Evolutionary conservation across 92 coral and sea anemone species (phyloP).

Genomic region (Porites evermanni): DNA sequence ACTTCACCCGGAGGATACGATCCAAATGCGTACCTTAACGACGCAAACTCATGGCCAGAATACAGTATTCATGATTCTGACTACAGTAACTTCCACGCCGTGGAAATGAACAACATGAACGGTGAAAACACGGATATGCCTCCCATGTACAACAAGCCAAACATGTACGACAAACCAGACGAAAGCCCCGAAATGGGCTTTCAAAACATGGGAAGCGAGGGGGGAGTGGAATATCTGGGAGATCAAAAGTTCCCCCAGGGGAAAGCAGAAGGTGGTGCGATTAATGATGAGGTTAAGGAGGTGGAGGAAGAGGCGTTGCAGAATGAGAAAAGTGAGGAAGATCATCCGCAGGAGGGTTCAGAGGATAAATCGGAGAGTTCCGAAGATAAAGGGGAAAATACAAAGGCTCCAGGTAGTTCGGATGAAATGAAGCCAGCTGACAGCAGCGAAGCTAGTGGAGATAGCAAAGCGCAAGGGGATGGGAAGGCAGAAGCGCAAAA

Average conservation of each 20-base stretch:
- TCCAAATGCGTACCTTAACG: constrained; percentile 74
- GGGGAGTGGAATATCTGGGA: constrained; percentile 7
- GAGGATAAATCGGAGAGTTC: neutral
- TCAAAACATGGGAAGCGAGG: constrained; percentile 18
- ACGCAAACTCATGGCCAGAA: constrained; percentile 91
- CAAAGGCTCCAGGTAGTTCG: neutral
- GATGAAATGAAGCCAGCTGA: neutral
- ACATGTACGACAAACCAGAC: too few species aligned
- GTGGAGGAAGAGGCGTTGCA: neutral
- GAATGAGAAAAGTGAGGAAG: constrained; percentile 16
- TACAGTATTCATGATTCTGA: constrained; percentile 90
- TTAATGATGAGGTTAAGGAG: constrained; percentile 12
- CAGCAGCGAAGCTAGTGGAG: constrained; percentile 9
- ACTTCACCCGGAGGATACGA: constrained; percentile 50
- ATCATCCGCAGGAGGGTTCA: neutral
- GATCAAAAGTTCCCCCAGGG: constrained; percentile 7
- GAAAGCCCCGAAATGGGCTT: neutral
- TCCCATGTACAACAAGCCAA: neutral
- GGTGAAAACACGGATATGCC: constrained; percentile 54
- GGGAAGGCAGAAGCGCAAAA: neutral
- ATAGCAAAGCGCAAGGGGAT: neutral
- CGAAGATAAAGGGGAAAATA: neutral
- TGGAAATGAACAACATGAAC: constrained; percentile 50
- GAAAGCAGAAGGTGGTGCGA: neutral
- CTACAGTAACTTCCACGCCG: constrained; percentile 64